A percentile compares a stretch with the other conserved stretches of the same genome.
Conservation (phyloP, 2,888 invertebrate species). For the Morpho achilles region DNA sequence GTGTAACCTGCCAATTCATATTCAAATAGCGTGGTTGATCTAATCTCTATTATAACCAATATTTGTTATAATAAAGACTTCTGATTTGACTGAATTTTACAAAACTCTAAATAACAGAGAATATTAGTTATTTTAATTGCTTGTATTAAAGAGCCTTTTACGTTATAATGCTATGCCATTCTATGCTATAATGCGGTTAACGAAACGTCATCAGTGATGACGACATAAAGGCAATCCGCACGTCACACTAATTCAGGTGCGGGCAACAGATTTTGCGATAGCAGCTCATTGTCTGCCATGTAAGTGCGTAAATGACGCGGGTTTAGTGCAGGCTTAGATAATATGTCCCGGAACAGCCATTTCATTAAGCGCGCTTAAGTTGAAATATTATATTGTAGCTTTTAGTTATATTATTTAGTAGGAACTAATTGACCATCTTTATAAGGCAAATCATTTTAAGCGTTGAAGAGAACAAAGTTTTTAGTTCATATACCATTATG, state of each 20-base stretch:
- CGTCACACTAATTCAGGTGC: conserved; percentile 56
- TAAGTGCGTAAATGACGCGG: conserved; percentile 54
- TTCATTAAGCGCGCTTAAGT: conserved; percentile 14
- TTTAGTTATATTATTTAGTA: background rate
- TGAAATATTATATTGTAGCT: conserved; percentile 21
- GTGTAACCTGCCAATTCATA: too few relatives aligned
- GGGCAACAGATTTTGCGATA: conserved; percentile 51
- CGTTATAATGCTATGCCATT: conserved; percentile 16
- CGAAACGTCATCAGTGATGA: conserved; percentile 21
- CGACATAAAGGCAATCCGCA: conserved; percentile 57
- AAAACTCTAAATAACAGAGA: conserved; percentile 5
- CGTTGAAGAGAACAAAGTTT: too few relatives aligned
- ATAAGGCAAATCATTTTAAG: too few relatives aligned
- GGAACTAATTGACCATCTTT: too few relatives aligned
- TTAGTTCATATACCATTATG: too few relatives aligned
- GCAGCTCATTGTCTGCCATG: conserved; percentile 54
- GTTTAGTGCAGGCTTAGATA: conserved; percentile 20
- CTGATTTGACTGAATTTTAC: background rate
- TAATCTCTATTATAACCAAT: background rate
- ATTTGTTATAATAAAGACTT: background rate
- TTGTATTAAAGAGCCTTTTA: conserved; percentile 8
- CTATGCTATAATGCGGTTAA: conserved; percentile 10
- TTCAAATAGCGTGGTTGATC: too few relatives aligned
- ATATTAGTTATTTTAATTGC: conserved; percentile 13
- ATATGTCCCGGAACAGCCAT: conserved; percentile 20